A percentile compares a stretch with the other conserved stretches of the same genome.
Evolutionary conservation across 1,140 invertebrate species (phyloP).

Genomic region (Manduca sexta): DNA sequence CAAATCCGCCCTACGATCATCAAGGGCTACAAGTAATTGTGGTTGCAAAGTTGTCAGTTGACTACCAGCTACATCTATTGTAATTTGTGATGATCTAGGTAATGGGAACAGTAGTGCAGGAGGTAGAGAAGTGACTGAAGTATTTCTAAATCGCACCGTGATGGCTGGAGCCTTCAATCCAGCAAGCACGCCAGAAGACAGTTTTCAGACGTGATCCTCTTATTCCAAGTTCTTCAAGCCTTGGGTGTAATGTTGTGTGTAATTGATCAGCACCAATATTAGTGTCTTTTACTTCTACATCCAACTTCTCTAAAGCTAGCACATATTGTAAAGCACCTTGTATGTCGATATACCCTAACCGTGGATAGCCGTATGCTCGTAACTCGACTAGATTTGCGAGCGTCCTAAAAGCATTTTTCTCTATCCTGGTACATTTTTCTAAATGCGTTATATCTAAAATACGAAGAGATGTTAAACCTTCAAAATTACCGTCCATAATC

Average conservation of each 20-base stretch:
- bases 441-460: constrained; percentile 80
- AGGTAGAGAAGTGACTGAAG: constrained; percentile 83
- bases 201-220: constrained; percentile 83
- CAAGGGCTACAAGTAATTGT: constrained; percentile 84
- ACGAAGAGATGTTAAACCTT: constrained; percentile 78
- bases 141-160: constrained; percentile 84
- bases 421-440: constrained; percentile 81
- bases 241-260: constrained; percentile 83
- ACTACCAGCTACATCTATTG: constrained; percentile 84
- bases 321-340: constrained; percentile 84
- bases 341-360: constrained; percentile 88
- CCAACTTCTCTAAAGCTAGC: constrained; percentile 79
- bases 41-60: constrained; percentile 83
- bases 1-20: constrained; percentile 84
- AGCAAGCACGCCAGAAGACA: constrained; percentile 86
- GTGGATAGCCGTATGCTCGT: constrained; percentile 82
- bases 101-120: constrained; percentile 89
- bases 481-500: constrained; percentile 83
- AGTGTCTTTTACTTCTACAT: constrained; percentile 90
- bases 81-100: constrained; percentile 88
- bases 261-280: constrained; percentile 88
- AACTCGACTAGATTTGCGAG: constrained; percentile 81
- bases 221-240: constrained; percentile 83
- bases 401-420: constrained; percentile 86
- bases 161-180: constrained; percentile 83